Percentiles rank a stretch among this genome's conserved stretches.
Evolutionary conservation across 2,888 invertebrate species (phyloP).

Genomic region (Heliconius ismenius): DNA sequence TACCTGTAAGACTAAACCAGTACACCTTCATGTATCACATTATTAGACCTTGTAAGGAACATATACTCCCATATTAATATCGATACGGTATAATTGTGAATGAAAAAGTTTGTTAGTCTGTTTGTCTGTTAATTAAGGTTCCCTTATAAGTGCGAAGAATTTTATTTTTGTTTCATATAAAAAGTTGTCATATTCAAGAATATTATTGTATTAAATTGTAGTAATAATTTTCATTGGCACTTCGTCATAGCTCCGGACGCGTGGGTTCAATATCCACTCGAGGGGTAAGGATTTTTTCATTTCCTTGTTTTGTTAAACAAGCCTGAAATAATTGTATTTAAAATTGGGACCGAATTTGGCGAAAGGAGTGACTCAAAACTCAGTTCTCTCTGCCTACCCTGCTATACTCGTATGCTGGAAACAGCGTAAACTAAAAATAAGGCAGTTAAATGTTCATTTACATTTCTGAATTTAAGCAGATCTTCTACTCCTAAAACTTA

Average conservation of each 20-base stretch:
- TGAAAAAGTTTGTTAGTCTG: conserved; percentile 41
- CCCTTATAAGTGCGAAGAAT: conserved; percentile 32
- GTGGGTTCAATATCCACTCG: too few relatives aligned
- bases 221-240: neutral
- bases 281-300: too few relatives aligned
- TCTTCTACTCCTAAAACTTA: neutral
- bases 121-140: conserved; percentile 36
- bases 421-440: neutral
- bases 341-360: too few relatives aligned
- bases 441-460: neutral
- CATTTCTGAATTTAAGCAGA: neutral
- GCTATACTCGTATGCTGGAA: neutral
- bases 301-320: too few relatives aligned
- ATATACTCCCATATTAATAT: conserved; percentile 36
- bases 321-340: too few relatives aligned
- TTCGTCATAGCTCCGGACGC: too few relatives aligned
- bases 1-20: conserved; percentile 9
- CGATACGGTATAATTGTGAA: conserved; percentile 33
- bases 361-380: too few relatives aligned
- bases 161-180: conserved; percentile 1
- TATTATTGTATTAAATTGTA: conserved; percentile 5
- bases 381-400: too few relatives aligned
- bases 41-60: conserved; percentile 35
- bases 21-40: conserved; percentile 34
- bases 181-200: conserved; percentile 1